These are phyloP conservation scores for Tribolium madens DNA, from an alignment of 1,140 invertebrate species.

Conservation along the genomic window DNA sequence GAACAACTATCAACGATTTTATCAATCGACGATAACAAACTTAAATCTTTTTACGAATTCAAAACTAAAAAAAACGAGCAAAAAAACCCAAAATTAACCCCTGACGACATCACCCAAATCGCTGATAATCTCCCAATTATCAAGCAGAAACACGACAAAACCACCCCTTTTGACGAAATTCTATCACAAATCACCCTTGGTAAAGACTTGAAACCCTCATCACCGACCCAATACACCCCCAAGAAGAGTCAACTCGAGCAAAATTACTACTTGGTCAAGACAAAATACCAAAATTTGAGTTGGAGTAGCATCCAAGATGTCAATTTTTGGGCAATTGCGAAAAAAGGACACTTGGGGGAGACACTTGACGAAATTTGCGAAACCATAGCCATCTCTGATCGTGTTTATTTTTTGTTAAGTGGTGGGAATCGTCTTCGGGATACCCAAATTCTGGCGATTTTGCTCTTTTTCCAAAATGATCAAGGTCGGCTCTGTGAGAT, in stretches of 20 bases:
- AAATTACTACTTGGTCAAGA: not conserved
- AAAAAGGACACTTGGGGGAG: not conserved
- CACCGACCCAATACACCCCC: not conserved
- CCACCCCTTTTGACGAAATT: not conserved
- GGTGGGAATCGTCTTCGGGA: slow-evolving; percentile 5
- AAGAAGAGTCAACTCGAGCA: not conserved
- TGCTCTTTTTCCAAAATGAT: not conserved
- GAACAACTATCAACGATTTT: not conserved
- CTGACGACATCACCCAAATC: not conserved
- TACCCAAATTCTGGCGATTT: slow-evolving; percentile 10
- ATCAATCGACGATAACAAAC: not conserved
- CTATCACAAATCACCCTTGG: not conserved
- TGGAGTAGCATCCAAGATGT: not conserved
- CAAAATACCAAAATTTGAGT: not conserved
- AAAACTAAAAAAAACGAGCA: not conserved
- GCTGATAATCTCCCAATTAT: not conserved
- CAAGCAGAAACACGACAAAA: not conserved
- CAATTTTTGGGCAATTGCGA: not conserved
- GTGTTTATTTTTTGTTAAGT: not conserved
- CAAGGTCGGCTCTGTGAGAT: not conserved
- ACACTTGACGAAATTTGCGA: not conserved
- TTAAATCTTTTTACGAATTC: not conserved
- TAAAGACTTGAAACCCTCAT: not conserved
- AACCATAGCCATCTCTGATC: not conserved
- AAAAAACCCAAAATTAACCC: not conserved